Conservation (phyloP, 2,888 invertebrate species). For the Parnassius smintheus region DNA sequence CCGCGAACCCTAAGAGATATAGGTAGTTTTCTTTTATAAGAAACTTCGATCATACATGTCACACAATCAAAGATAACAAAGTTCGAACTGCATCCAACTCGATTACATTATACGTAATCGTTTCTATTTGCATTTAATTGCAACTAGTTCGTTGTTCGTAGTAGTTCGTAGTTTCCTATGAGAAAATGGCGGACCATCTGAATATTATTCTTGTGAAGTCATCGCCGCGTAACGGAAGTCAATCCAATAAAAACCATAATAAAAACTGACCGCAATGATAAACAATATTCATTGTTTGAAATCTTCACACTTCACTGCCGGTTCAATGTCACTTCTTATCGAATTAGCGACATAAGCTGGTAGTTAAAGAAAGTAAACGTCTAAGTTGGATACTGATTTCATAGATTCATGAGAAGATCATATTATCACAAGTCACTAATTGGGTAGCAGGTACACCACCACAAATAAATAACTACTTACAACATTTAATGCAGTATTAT, state of each 20-base stretch:
- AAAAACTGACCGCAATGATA: slow-evolving; percentile 33
- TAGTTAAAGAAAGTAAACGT: slow-evolving; percentile 12
- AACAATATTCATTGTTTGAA: slow-evolving; percentile 35
- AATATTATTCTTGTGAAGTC: slow-evolving; percentile 20
- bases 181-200: slow-evolving; percentile 21
- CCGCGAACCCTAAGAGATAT: no score
- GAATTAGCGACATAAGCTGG: slow-evolving; percentile 18
- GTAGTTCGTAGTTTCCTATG: no score
- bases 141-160: slow-evolving; percentile 18
- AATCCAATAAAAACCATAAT: slow-evolving; percentile 34
- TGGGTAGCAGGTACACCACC: no score
- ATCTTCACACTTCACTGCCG: slow-evolving; percentile 63
- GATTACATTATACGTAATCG: not conserved
- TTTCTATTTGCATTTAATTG: slow-evolving; percentile 1
- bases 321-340: slow-evolving; percentile 46
- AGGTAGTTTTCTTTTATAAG: no score
- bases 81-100: no score
- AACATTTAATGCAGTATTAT: no score
- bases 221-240: slow-evolving; percentile 36
- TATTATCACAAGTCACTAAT: no score
- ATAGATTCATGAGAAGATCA: no score
- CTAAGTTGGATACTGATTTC: not conserved
- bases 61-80: no score
- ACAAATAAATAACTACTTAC: no score
- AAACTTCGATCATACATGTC: no score